phyloP scores from a whole-genome alignment of 2,797 vertebrate genomes.

The Podargus strigoides region DNA sequence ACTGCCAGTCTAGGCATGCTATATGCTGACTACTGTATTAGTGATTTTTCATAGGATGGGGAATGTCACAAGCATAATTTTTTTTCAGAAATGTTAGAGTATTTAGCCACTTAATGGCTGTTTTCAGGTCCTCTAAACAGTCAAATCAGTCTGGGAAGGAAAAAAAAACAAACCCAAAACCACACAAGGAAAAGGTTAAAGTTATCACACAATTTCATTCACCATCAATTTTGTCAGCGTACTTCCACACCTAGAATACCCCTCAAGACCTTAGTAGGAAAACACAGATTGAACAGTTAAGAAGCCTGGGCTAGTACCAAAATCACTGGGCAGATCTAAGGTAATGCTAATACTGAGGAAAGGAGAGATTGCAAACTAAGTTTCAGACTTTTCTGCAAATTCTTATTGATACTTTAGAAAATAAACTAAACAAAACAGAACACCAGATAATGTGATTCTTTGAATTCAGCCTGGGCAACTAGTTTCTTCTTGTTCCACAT shows the following conservation, averaged over 20 bases:
- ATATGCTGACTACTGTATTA: neutral
- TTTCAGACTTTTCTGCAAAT: neutral
- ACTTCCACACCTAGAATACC: neutral
- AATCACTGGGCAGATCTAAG: neutral
- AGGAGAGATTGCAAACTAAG: neutral
- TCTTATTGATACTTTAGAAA: neutral
- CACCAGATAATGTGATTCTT: neutral
- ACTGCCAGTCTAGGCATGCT: neutral
- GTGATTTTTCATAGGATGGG: neutral
- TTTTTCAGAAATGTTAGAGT: neutral
- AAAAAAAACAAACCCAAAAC: no score
- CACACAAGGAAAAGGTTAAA: neutral
- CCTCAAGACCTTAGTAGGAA: neutral
- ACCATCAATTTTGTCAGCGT: neutral
- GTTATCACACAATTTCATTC: neutral
- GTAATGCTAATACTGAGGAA: neutral
- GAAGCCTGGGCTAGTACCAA: neutral
- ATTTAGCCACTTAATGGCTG: neutral
- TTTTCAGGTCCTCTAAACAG: neutral
- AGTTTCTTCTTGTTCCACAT: neutral
- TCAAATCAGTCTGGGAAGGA: neutral
- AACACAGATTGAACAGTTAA: neutral
- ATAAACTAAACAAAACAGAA: fast-evolving
- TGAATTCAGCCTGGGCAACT: neutral
- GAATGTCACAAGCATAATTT: neutral